Evolutionary conservation across 2,797 vertebrate genomes (phyloP).

Genomic region (Vultur gryphus): DNA sequence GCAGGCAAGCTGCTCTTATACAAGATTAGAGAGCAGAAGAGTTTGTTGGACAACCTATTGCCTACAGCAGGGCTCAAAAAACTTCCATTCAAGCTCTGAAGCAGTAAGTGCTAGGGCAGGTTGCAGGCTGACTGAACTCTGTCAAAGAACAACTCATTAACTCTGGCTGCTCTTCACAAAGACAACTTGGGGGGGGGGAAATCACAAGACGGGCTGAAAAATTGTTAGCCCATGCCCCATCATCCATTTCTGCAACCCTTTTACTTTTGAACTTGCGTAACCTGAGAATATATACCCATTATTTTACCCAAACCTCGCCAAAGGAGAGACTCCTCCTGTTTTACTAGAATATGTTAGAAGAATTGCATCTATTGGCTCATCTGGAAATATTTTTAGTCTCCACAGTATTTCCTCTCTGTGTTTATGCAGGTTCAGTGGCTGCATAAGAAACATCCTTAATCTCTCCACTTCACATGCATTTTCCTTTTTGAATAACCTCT

Average conservation of each 20-base stretch:
- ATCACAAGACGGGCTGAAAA: not conserved
- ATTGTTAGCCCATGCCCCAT: not conserved
- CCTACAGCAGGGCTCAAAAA: not conserved
- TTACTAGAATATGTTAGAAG: not conserved
- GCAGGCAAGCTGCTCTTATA: not conserved
- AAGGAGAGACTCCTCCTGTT: not conserved
- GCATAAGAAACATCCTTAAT: not conserved
- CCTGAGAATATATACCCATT: not conserved
- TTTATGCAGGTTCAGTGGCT: slow-evolving; percentile 7
- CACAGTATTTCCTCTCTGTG: not conserved
- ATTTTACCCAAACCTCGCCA: not conserved
- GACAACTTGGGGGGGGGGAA: not conserved
- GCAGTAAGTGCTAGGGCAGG: not conserved
- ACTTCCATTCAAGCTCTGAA: not conserved
- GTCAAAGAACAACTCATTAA: not conserved
- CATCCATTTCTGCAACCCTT: not conserved
- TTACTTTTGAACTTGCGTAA: not conserved
- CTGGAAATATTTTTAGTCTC: not conserved
- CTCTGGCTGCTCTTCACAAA: not conserved
- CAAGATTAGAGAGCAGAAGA: not conserved
- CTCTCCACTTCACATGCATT: slow-evolving; percentile 4
- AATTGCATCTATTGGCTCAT: not conserved
- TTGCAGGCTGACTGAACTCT: not conserved
- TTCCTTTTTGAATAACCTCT: slow-evolving; percentile 17
- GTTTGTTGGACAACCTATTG: not conserved